A percentile compares a stretch with the other conserved stretches of the same genome.
phyloP scores from a whole-genome alignment of 92 coral and sea anemone genomes.

The Metridium senile region DNA sequence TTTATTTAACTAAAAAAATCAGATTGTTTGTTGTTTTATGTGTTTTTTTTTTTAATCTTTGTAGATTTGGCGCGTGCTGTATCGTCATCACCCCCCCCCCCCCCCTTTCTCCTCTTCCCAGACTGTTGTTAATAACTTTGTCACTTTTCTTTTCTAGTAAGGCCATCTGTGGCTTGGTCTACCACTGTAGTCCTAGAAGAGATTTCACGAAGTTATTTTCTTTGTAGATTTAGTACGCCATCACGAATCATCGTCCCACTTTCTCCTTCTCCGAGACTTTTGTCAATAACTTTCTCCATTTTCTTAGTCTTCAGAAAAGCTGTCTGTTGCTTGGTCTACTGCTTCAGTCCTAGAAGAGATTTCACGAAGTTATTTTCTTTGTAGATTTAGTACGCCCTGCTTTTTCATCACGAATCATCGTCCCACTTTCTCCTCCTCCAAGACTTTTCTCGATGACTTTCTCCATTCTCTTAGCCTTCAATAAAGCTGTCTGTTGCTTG shows the following conservation, averaged over 20 bases:
- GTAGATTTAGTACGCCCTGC: no score
- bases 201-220: no score
- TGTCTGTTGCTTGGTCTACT: constrained; percentile 67
- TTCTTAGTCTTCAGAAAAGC: constrained; percentile 55
- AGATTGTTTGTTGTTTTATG: no score
- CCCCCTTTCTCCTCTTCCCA: no score
- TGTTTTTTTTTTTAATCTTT: no score
- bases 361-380: no score
- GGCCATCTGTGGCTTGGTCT: constrained; percentile 66
- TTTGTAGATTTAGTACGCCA: no score
- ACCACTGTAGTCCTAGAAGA: constrained; percentile 55
- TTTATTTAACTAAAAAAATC: no score
- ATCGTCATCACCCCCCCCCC: no score
- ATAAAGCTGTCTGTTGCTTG: constrained; percentile 65
- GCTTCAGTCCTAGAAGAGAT: constrained; percentile 60
- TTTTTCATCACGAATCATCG: background rate
- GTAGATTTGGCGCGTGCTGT: no score
- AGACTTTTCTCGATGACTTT: constrained; percentile 49
- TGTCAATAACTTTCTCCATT: constrained; percentile 45
- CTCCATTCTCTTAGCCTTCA: constrained; percentile 58
- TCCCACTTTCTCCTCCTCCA: background rate
- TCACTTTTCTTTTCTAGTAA: constrained; percentile 57
- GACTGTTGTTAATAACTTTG: constrained; percentile 44
- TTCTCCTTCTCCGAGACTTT: no score
- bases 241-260: background rate